Base-by-base conservation (phyloP, 2,888 invertebrate genomes). In the Thymelicus lineola region DNA sequence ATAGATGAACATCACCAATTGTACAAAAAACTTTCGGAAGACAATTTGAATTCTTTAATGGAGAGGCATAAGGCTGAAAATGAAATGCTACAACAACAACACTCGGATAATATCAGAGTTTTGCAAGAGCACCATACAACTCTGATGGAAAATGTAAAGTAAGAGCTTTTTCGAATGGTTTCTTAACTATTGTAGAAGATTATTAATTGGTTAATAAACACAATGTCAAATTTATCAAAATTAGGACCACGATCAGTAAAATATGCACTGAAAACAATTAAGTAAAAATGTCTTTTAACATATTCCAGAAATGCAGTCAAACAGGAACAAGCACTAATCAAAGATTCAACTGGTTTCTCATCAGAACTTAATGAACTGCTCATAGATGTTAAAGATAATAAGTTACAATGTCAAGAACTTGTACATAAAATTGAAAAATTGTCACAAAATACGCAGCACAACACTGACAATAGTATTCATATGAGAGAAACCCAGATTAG, bases 81-180 rank as follows among this genome's bases (percentile, higher is more conserved):
- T 70, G 89, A 90, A 76, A 86, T 89, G 82, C 76, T 92, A 12
- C 81, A 91, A 48, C 85, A 89, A 36, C 93, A 93, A 67, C 94
- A 95, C 82, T 83, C 91, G 72, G 93, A 93, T 17, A 92, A 91
- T 75, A 76, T 91, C 17, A 88, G 75, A 72, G 82, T 89, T 9
- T 77, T 94, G 53, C 94, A 93, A 64, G 93, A 94, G 75, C 94
- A 94, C 71, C 95, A 95, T 76, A 85, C 88, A 0, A 86, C 91
- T 0, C 87, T 95, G 36, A 91, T 95, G 82, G 95, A 95, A 66
- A 95, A 95, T 82, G 89, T 95, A 1, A 95, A 88, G 94, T 93
- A 75, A 82, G 84, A n/a, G 7, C 0, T 48, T 15, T 45, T 17
- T 6, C 28, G 1, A 28, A 28, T 28, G 28, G 5, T 28, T 28